Percentiles rank a stretch among this genome's conserved stretches.
These are phyloP conservation scores for Drosophila koepferae DNA, from an alignment of 2,888 invertebrate species.

Conservation along the genomic window DNA sequence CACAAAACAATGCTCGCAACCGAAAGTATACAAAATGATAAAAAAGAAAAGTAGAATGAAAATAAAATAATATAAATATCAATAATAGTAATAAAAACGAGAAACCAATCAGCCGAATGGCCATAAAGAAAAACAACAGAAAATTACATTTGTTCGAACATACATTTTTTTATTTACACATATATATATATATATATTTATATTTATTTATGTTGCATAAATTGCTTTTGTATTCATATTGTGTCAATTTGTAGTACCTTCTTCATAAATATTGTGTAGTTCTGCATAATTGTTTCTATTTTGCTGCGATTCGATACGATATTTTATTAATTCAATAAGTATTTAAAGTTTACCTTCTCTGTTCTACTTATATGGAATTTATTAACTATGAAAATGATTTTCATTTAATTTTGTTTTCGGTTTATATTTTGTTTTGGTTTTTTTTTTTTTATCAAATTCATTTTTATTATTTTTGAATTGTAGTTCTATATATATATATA, in stretches of 20 bases:
- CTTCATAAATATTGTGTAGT: constrained; percentile 59
- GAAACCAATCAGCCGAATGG: constrained; percentile 52
- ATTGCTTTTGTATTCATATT: constrained; percentile 65
- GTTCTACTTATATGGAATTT: constrained; percentile 41
- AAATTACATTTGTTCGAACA: constrained; percentile 56
- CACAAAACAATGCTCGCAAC: constrained; percentile 18
- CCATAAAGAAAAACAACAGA: constrained; percentile 54
- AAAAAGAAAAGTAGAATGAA: constrained; percentile 8
- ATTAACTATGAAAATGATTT: constrained; percentile 59
- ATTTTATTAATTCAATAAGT: constrained; percentile 59
- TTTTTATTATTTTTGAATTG: constrained; percentile 31
- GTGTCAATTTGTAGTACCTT: constrained; percentile 56
- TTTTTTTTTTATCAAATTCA: constrained; percentile 17
- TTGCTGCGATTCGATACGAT: constrained; percentile 23
- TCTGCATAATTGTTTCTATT: constrained; percentile 59
- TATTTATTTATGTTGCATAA: constrained; percentile 55
- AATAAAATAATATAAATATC: constrained; percentile 1
- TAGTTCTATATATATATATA: constrained; percentile 4
- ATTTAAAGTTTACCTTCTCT: constrained; percentile 46
- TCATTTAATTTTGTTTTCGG: constrained; percentile 20
- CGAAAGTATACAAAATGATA: background rate
- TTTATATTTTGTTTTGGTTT: constrained; percentile 30
- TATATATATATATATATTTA: constrained; percentile 48
- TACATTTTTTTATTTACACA: constrained; percentile 59
- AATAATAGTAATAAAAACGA: constrained; percentile 20